A percentile compares a stretch with the other conserved stretches of the same genome.
Evolutionary conservation across 2,113 vertebrate genomes (phyloP).

Genomic region (Clarias macrocephalus): DNA sequence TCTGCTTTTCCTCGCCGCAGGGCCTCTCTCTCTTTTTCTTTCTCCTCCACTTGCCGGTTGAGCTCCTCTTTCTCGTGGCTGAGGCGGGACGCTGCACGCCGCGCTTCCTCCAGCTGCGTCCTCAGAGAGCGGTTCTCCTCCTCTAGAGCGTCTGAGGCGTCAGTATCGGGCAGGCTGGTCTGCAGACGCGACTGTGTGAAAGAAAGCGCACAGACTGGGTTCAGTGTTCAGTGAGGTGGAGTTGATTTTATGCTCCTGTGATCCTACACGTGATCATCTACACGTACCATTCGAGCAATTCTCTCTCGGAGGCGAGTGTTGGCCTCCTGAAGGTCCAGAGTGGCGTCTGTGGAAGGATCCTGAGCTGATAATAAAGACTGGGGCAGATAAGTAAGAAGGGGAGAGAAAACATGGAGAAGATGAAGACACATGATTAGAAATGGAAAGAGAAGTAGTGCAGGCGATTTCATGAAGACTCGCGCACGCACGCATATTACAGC

Average conservation of each 20-base stretch:
- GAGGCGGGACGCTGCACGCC: slow-evolving; percentile 64
- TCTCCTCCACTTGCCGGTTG: slow-evolving; percentile 76
- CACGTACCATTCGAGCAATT: slow-evolving; percentile 69
- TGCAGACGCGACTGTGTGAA: slow-evolving; percentile 60
- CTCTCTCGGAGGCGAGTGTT: slow-evolving; percentile 66
- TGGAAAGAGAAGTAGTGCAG: background rate
- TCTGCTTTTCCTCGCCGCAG: slow-evolving; percentile 77
- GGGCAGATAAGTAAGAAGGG: background rate
- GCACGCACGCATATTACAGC: too few relatives aligned
- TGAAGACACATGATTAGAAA: background rate
- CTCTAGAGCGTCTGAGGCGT: slow-evolving; percentile 70
- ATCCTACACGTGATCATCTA: background rate
- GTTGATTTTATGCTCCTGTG: background rate
- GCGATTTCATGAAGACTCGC: background rate
- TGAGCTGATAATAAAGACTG: slow-evolving; percentile 67
- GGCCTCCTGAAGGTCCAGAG: slow-evolving; percentile 59
- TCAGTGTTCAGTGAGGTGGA: too few relatives aligned
- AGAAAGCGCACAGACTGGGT: slow-evolving; percentile 11
- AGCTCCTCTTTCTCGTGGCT: slow-evolving; percentile 82
- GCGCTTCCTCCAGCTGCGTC: slow-evolving; percentile 80
- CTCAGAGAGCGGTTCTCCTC: slow-evolving; percentile 79
- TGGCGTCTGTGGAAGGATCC: slow-evolving; percentile 53
- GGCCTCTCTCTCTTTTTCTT: slow-evolving; percentile 81
- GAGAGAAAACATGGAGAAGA: background rate
- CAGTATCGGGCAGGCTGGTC: slow-evolving; percentile 55